Evolutionary conservation across 2,888 invertebrate species (phyloP), one percentile per base, ranked within the genome.

Genomic region (Acrocyrtus sp.): DNA sequence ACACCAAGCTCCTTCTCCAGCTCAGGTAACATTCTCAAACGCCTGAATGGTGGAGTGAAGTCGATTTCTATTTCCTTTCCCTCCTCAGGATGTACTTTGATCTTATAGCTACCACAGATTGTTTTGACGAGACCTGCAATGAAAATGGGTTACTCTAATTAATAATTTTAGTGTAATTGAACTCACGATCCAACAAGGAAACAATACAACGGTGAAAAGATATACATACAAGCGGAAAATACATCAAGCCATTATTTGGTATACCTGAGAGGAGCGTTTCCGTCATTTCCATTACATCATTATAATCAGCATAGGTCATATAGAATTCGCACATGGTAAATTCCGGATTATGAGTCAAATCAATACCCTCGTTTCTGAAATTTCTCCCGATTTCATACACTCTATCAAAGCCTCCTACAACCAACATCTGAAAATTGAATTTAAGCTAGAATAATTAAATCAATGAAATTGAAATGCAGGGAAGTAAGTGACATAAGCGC

Each of bases 261-360:
- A n/a, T 80, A 87, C 88, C 95, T 34, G 97, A 93, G 15, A 99
- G 80, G 87, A 99, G 87, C 65, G 90, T 88, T 85, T 99, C 99
- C 0, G 98, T 98, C 48, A 99, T 90, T 26, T 88, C 86, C 86
- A 99, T 96, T 10, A 99, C 84, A 85, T 99, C 98, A 84, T 96
- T 90, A 84, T 99, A 99, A 85, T 99, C 99, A 19, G 99, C 99
- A 86, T 99, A 99, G 0, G 99, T 99, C 98, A 99, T 99, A 85
- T 99, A 99, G 86, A 99, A 99, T 87, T 99, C 99, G 83, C 98
- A 97, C 6, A 98, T 97, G 0, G 99, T 99, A 83, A 99, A 99
- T 86, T 99, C 99, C 0, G 99, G 99, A 85, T 99, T 99, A 83
- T 99, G 99, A 0, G 98, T 98, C 83, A 98, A 84, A 87, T 99